These are phyloP conservation scores for Conger conger DNA, from an alignment of 2,113 vertebrate genomes.

Conservation along the genomic window DNA sequence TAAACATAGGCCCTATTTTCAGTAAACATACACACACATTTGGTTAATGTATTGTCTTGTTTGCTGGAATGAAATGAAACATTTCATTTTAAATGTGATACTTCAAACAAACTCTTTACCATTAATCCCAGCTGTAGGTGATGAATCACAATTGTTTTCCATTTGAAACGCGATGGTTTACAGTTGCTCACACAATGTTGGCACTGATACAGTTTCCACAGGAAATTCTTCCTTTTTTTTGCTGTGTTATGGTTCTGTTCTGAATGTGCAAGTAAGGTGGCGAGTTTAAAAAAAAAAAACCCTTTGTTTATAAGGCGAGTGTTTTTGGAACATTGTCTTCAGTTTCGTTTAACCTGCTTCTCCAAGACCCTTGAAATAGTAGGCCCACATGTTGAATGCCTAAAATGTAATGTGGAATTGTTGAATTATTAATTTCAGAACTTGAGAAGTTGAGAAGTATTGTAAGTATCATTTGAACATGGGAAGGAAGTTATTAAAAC, in stretches of 20 bases:
- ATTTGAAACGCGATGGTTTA: constrained; percentile 53
- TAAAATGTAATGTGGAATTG: no score
- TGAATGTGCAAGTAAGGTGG: constrained; percentile 28
- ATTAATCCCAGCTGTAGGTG: constrained; percentile 48
- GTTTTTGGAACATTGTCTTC: neutral
- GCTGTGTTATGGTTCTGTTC: constrained; percentile 45
- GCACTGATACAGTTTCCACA: constrained; percentile 65
- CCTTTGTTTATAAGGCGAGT: constrained; percentile 14
- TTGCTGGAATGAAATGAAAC: neutral
- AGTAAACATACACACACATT: neutral
- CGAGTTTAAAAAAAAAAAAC: constrained; percentile 2
- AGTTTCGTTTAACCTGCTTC: neutral
- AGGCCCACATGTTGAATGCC: neutral
- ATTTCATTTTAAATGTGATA: neutral
- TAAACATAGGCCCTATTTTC: neutral
- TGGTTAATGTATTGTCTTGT: neutral
- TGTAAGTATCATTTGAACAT: neutral
- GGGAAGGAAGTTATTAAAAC: neutral
- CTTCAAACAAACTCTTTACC: neutral
- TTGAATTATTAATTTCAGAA: neutral
- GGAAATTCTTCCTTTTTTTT: constrained; percentile 66
- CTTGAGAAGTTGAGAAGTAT: neutral
- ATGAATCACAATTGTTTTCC: constrained; percentile 43
- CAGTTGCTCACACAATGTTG: constrained; percentile 51
- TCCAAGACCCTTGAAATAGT: neutral